phyloP scores from a whole-genome alignment of 2,888 invertebrate species.

The Drosophila mimetica region DNA sequence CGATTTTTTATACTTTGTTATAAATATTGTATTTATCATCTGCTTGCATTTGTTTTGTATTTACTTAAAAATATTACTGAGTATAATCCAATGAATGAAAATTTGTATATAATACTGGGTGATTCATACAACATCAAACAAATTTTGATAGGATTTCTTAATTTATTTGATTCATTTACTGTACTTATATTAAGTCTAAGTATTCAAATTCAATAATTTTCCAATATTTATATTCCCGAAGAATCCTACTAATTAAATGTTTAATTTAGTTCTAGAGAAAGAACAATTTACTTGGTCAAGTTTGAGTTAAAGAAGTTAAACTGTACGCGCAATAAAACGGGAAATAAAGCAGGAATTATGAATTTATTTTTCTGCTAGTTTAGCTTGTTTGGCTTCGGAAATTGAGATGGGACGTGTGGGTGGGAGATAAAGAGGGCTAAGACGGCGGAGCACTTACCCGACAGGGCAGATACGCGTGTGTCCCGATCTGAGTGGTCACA shows the following conservation, averaged over 20 bases:
- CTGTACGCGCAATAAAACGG: conserved; percentile 22
- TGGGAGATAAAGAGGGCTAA: not conserved
- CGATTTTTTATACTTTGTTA: too few species aligned
- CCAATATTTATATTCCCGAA: not conserved
- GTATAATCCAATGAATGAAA: too few species aligned
- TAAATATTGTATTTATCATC: too few species aligned
- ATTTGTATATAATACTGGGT: too few species aligned
- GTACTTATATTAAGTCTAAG: too few species aligned
- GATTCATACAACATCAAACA: too few species aligned
- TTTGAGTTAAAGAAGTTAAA: conserved; percentile 2
- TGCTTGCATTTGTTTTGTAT: too few species aligned
- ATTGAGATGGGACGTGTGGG: conserved; percentile 6
- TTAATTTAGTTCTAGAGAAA: not conserved
- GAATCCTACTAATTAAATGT: not conserved
- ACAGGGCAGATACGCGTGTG: conserved; percentile 96
- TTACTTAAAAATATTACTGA: too few species aligned
- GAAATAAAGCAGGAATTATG: conserved; percentile 50
- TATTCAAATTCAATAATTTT: too few species aligned
- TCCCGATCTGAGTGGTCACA: conserved; percentile 95
- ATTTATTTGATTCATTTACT: too few species aligned
- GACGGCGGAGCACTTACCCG: conserved; percentile 86
- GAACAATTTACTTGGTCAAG: not conserved
- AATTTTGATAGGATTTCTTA: too few species aligned
- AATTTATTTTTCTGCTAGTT: conserved; percentile 50
- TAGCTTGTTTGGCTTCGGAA: conserved; percentile 16